These are phyloP conservation scores for Leptoteleia sp. DNA, from an alignment of 1,140 invertebrate genomes.

Conservation along the genomic window DNA sequence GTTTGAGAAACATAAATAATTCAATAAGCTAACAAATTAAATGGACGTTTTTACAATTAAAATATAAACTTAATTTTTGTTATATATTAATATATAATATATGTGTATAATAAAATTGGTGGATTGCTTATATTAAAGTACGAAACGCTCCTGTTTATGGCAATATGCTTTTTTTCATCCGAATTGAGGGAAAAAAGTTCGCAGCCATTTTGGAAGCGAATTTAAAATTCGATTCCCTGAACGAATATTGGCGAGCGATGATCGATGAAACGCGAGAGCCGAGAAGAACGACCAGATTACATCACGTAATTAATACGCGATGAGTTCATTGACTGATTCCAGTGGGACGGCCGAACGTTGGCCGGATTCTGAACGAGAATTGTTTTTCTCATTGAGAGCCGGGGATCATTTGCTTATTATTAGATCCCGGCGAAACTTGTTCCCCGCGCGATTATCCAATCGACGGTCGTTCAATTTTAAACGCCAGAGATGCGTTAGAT, in stretches of 20 bases:
- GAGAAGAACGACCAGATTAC: conserved; percentile 54
- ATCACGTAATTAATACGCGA: conserved; percentile 69
- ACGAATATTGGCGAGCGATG: conserved; percentile 43
- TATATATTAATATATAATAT: too few relatives aligned
- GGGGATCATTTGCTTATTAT: conserved; percentile 45
- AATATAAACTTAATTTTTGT: too few relatives aligned
- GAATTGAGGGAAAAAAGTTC: too few relatives aligned
- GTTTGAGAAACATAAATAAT: too few relatives aligned
- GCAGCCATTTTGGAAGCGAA: too few relatives aligned
- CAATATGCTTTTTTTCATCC: too few relatives aligned
- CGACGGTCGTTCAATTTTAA: conserved; percentile 36
- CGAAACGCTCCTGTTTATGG: too few relatives aligned
- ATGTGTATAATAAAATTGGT: too few relatives aligned
- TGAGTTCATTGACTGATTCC: conserved; percentile 67
- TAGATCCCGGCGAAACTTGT: conserved; percentile 52
- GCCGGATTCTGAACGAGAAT: conserved; percentile 52
- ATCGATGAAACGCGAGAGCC: conserved; percentile 36
- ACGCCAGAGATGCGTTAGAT: conserved; percentile 26
- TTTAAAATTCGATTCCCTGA: too few relatives aligned
- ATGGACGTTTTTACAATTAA: too few relatives aligned
- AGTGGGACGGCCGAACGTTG: conserved; percentile 22
- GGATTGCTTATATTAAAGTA: too few relatives aligned
- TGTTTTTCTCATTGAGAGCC: conserved; percentile 60
- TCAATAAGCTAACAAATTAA: too few relatives aligned
- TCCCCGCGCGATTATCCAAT: conserved; percentile 35